phyloP scores from a whole-genome alignment of 2,888 invertebrate genomes.

The Muschampia plurimacula region DNA sequence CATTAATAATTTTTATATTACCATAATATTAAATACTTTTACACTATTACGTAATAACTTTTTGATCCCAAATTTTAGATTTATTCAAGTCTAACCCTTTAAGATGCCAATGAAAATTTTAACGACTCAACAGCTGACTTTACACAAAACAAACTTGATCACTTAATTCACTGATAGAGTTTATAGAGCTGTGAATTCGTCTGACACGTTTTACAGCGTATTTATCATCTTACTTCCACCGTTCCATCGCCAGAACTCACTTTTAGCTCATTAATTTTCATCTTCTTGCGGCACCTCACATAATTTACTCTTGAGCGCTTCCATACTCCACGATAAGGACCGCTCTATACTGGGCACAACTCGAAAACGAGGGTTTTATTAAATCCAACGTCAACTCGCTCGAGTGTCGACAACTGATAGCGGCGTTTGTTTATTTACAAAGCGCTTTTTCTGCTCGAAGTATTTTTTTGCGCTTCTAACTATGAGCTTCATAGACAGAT shows the following conservation, averaged over 20 bases:
- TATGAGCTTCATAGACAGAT: constrained; percentile 11
- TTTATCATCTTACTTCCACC: constrained; percentile 36
- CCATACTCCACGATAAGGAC: constrained; percentile 81
- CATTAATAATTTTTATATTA: no score
- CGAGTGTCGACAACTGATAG: constrained; percentile 82
- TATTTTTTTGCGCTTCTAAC: constrained; percentile 43
- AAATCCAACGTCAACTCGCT: constrained; percentile 75
- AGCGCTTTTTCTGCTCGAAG: constrained; percentile 64
- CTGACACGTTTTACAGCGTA: constrained; percentile 35
- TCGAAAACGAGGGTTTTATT: constrained; percentile 69
- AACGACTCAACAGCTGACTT: constrained; percentile 21
- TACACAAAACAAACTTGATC: constrained; percentile 31
- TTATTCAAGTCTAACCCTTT: not conserved
- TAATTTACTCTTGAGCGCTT: constrained; percentile 83
- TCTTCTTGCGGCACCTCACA: constrained; percentile 78
- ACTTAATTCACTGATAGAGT: constrained; percentile 31
- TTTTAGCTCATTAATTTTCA: constrained; percentile 85
- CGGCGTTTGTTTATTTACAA: constrained; percentile 79
- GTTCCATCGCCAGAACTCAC: constrained; percentile 50
- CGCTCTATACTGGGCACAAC: constrained; percentile 65
- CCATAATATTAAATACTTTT: no score
- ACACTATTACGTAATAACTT: no score
- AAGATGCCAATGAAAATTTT: constrained; percentile 14
- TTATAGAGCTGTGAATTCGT: constrained; percentile 35
- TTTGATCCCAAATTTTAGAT: not conserved